These are phyloP conservation scores for Brachionus rotundiformis DNA, from an alignment of 1,140 invertebrate species.

Conservation along the genomic window DNA sequence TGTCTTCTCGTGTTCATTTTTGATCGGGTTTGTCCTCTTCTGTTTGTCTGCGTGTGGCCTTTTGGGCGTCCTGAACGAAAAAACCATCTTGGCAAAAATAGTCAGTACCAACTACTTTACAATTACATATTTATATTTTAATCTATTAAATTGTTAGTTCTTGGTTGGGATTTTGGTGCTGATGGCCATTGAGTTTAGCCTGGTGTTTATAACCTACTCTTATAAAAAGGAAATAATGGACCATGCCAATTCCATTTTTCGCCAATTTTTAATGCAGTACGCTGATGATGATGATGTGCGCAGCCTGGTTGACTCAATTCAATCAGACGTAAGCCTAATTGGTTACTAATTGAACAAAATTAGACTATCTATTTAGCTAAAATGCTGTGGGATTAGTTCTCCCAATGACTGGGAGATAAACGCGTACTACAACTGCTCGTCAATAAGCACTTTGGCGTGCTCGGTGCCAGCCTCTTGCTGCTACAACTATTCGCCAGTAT, in stretches of 20 bases:
- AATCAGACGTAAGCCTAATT: constrained; percentile 37
- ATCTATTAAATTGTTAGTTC: neutral
- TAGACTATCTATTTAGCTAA: neutral
- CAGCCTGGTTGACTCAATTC: constrained; percentile 6
- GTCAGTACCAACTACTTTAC: neutral
- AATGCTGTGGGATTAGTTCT: constrained; percentile 44
- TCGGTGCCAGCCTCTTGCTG: constrained; percentile 39
- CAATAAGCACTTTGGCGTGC: constrained; percentile 26
- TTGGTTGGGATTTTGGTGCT: constrained; percentile 13
- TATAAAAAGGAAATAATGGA: constrained; percentile 45
- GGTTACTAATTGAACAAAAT: neutral
- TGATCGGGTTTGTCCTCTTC: constrained; percentile 25
- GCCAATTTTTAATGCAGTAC: constrained; percentile 11
- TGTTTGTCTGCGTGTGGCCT: constrained; percentile 25
- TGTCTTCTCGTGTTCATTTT: constrained; percentile 19
- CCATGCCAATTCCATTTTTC: constrained; percentile 28
- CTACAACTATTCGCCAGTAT: constrained; percentile 29
- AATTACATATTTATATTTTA: neutral
- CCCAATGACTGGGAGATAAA: constrained; percentile 45
- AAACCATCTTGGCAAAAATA: constrained; percentile 11
- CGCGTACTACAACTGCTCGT: constrained; percentile 30
- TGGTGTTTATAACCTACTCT: neutral
- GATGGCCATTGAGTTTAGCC: neutral
- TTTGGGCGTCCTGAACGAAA: neutral
- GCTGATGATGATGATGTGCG: constrained; percentile 32